phyloP scores from a whole-genome alignment of 1,140 invertebrate genomes.

The Himalopsyche phryganea region DNA sequence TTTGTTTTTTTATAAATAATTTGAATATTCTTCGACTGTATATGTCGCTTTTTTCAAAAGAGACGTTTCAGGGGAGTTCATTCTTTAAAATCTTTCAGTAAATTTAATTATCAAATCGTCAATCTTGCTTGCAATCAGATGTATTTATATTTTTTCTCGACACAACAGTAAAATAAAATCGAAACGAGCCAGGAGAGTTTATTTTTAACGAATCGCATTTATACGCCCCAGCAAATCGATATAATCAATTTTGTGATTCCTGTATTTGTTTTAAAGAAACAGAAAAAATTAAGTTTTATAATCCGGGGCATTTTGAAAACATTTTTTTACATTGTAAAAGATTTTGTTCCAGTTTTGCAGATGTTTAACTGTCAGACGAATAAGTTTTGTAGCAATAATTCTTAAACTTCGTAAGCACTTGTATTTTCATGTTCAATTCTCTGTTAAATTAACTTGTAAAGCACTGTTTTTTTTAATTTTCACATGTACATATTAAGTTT shows the following conservation, averaged over 20 bases:
- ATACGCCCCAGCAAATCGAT: background rate
- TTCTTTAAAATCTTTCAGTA: too few species aligned
- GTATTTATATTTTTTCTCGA: background rate
- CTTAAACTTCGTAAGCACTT: background rate
- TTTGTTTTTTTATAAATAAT: background rate
- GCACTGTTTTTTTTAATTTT: background rate
- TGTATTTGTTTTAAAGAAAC: too few species aligned
- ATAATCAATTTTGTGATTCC: too few species aligned
- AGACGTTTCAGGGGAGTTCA: too few species aligned
- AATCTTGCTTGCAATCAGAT: background rate
- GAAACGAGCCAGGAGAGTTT: background rate
- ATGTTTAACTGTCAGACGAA: too few species aligned
- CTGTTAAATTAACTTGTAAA: background rate
- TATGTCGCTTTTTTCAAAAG: too few species aligned
- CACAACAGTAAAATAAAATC: background rate
- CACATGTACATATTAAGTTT: background rate
- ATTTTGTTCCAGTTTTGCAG: too few species aligned
- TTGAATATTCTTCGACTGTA: background rate
- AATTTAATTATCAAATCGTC: too few species aligned
- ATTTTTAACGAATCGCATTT: background rate
- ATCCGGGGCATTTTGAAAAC: too few species aligned
- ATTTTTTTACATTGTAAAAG: too few species aligned
- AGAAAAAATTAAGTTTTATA: too few species aligned
- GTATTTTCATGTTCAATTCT: background rate
- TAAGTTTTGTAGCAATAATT: background rate